A percentile compares a stretch with the other conserved stretches of the same genome.
These are phyloP conservation scores for Dicrostonyx torquatus DNA, from an alignment of 2,797 vertebrate genomes.

Conservation along the genomic window DNA sequence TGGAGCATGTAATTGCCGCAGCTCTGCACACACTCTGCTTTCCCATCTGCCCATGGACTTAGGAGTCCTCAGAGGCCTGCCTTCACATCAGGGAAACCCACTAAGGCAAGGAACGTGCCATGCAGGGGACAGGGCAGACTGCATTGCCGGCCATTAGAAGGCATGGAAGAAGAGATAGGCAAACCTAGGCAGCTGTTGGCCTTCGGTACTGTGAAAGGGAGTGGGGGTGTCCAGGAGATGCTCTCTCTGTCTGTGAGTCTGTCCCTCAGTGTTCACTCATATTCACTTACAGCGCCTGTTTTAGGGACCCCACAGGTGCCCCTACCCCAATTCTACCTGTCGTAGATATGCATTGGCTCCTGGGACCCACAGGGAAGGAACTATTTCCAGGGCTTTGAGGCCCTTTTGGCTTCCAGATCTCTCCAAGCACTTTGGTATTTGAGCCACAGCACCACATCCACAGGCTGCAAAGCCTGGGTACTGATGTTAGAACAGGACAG, in stretches of 20 bases:
- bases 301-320: neutral
- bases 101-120: slow-evolving; percentile 56
- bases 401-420: neutral
- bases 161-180: neutral
- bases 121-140: slow-evolving; percentile 69
- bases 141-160: slow-evolving; percentile 67
- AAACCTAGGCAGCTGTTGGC: neutral
- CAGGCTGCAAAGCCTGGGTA: neutral
- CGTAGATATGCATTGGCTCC: neutral
- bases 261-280: neutral
- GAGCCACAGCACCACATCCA: no score
- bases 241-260: neutral
- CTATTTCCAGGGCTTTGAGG: neutral
- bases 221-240: neutral
- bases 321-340: no score
- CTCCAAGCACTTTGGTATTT: neutral
- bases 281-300: neutral
- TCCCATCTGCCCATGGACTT: neutral
- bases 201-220: neutral
- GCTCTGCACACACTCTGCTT: neutral
- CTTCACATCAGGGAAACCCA: no score
- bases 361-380: neutral
- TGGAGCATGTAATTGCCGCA: neutral
- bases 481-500: neutral
- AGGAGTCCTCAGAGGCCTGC: neutral